Percentiles rank a stretch among this genome's conserved stretches.
Evolutionary conservation across 1,140 invertebrate species (phyloP).

Genomic region (Sycophila sp.): DNA sequence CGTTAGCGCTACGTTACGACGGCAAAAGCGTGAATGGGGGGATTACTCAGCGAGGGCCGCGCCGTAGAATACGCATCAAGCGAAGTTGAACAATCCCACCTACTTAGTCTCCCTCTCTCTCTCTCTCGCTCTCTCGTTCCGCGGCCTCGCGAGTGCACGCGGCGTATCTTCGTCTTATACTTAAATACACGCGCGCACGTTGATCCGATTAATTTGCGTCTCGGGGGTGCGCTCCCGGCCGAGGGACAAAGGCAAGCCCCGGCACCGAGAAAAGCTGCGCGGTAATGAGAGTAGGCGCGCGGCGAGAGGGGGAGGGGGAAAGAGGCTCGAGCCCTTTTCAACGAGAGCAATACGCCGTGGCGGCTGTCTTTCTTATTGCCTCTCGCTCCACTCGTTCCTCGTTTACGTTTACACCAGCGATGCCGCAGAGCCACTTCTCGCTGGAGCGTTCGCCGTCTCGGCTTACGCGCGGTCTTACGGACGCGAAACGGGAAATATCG

Average conservation of each 20-base stretch:
- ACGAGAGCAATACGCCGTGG: conserved; percentile 58
- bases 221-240: background rate
- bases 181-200: background rate
- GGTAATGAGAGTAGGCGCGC: conserved; percentile 57
- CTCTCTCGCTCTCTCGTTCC: background rate
- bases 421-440: too few species aligned
- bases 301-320: background rate
- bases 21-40: background rate
- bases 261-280: conserved; percentile 36
- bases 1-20: background rate
- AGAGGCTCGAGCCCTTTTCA: conserved; percentile 51
- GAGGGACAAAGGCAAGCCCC: conserved; percentile 1
- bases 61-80: background rate
- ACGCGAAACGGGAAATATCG: background rate
- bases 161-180: background rate
- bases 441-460: too few species aligned
- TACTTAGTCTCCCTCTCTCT: background rate
- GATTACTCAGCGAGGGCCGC: background rate
- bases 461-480: too few species aligned
- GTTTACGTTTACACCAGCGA: too few species aligned
- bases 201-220: conserved; percentile 40
- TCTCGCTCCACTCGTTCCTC: too few species aligned
- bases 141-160: background rate
- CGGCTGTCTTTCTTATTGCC: conserved; percentile 52
- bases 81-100: conserved; percentile 7